Conservation (phyloP, 2,888 invertebrate genomes). For the Megalurothrips usitatus region DNA sequence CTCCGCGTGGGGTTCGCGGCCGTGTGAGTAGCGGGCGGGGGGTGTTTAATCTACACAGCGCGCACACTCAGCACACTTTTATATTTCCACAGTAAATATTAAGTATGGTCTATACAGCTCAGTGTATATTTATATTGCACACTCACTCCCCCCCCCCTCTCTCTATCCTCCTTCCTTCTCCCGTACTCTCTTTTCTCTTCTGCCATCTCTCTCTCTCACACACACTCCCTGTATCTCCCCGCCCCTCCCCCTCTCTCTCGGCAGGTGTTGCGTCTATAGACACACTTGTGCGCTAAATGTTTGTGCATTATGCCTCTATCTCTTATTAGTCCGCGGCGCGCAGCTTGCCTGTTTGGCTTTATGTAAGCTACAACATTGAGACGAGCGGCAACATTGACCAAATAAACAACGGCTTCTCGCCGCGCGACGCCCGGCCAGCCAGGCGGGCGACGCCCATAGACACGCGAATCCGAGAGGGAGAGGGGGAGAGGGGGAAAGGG, state of each 20-base stretch:
- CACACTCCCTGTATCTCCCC: background rate
- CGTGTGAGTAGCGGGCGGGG: background rate
- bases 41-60: background rate
- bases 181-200: background rate
- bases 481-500: background rate
- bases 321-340: background rate
- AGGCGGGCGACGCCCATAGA: background rate
- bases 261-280: constrained; percentile 22
- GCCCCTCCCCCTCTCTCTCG: background rate
- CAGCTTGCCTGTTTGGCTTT: background rate
- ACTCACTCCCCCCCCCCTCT: background rate
- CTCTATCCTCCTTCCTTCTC: background rate
- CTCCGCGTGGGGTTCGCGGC: background rate
- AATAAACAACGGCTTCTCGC: constrained; percentile 16
- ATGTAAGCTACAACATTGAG: background rate
- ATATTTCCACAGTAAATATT: constrained; percentile 27
- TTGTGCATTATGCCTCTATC: constrained; percentile 19
- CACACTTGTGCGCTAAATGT: constrained; percentile 22
- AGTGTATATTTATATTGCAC: constrained; percentile 23
- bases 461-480: background rate
- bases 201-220: background rate
- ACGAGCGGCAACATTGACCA: constrained; percentile 15
- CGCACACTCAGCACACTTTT: constrained; percentile 24
- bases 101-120: constrained; percentile 26
- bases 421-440: background rate